A percentile compares a stretch with the other conserved stretches of the same genome.
Conservation (phyloP, 2,888 invertebrate species). For the Colostygia pectinataria region DNA sequence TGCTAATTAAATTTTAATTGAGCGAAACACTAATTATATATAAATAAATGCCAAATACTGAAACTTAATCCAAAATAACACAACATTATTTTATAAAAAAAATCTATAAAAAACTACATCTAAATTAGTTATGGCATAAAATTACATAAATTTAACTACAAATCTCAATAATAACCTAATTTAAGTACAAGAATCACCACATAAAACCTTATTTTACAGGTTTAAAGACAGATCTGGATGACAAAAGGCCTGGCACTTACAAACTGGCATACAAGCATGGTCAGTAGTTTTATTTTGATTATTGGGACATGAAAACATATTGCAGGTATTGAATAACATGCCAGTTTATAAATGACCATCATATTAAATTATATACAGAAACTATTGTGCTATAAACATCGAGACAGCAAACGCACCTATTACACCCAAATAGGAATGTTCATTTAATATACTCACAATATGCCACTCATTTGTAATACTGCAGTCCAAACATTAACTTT, state of each 20-base stretch:
- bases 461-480: constrained; percentile 71
- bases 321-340: neutral
- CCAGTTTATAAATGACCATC: neutral
- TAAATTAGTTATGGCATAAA: constrained; percentile 82
- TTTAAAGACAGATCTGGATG: constrained; percentile 32
- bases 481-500: constrained; percentile 57
- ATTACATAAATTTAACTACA: constrained; percentile 62
- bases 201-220: constrained; percentile 36
- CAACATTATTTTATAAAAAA: constrained; percentile 57
- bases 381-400: constrained; percentile 32
- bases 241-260: constrained; percentile 1
- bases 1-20: constrained; percentile 62
- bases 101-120: constrained; percentile 66
- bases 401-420: constrained; percentile 19
- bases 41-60: constrained; percentile 55
- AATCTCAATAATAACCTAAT: constrained; percentile 68
- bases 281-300: too few species aligned
- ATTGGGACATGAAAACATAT: neutral
- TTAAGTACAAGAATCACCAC: constrained; percentile 73
- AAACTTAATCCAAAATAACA: constrained; percentile 51
- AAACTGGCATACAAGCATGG: too few species aligned
- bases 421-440: constrained; percentile 30
- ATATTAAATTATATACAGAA: constrained; percentile 26
- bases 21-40: constrained; percentile 63
- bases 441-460: constrained; percentile 48